Conservation (phyloP, 2,888 invertebrate species). For the Agriopis leucophaearia region DNA sequence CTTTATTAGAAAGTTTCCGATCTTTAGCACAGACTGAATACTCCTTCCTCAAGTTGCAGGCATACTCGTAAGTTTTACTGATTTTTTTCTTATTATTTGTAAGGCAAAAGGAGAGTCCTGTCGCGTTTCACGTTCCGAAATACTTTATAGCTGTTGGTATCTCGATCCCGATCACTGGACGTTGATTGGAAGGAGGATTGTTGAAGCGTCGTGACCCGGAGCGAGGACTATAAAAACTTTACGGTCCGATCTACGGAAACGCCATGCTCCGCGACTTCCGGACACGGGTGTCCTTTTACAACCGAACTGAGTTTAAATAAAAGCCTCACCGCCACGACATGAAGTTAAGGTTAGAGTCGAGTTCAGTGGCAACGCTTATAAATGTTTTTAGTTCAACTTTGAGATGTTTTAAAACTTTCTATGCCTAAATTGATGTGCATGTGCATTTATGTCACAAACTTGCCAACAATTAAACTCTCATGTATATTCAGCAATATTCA, state of each 20-base stretch:
- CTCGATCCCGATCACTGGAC: slow-evolving; percentile 65
- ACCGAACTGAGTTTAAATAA: slow-evolving; percentile 65
- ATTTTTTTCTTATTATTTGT: not conserved
- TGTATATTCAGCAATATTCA: too few relatives aligned
- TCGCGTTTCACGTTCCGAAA: slow-evolving; percentile 16
- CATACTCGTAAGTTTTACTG: too few relatives aligned
- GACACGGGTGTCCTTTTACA: slow-evolving; percentile 54
- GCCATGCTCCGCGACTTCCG: slow-evolving; percentile 41
- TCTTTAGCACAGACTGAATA: not conserved
- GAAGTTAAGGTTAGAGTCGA: not conserved
- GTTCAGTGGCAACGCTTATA: not conserved
- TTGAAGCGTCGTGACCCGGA: slow-evolving; percentile 71
- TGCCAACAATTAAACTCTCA: too few relatives aligned
- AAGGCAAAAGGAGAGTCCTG: slow-evolving; percentile 4
- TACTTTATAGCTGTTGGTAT: slow-evolving; percentile 44
- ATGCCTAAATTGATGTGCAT: too few relatives aligned
- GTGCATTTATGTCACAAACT: too few relatives aligned
- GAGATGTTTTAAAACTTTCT: not conserved
- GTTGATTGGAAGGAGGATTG: slow-evolving; percentile 80
- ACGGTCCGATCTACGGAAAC: slow-evolving; percentile 63
- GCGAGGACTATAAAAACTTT: slow-evolving; percentile 81
- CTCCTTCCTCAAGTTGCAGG: not conserved
- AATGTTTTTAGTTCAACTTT: not conserved
- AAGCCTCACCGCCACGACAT: slow-evolving; percentile 36
- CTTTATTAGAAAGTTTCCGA: not conserved